Conservation (phyloP, 1,140 invertebrate species). For the Drosophila sp. region DNA sequence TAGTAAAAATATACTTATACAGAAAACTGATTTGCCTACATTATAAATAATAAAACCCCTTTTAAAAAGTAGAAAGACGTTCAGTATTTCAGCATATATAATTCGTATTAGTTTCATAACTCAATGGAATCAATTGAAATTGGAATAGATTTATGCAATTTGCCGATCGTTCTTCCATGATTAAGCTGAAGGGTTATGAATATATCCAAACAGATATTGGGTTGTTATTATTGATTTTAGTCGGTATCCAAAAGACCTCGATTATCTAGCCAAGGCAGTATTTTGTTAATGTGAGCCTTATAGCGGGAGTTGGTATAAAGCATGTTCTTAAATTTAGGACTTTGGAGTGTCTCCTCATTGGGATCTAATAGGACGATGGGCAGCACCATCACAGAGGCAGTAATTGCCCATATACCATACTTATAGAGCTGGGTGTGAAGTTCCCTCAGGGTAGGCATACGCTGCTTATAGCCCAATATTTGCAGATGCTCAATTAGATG, state of each 20-base stretch:
- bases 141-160: not conserved
- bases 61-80: too few species aligned
- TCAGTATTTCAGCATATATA: too few species aligned
- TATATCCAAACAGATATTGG: too few species aligned
- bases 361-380: slow-evolving; percentile 69
- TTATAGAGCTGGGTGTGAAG: slow-evolving; percentile 51
- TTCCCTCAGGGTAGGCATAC: slow-evolving; percentile 47
- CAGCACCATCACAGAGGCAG: slow-evolving; percentile 60
- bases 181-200: not conserved
- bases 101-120: too few species aligned
- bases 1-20: too few species aligned
- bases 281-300: slow-evolving; percentile 52
- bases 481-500: slow-evolving; percentile 51
- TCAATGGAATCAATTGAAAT: too few species aligned
- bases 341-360: slow-evolving; percentile 43
- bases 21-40: too few species aligned
- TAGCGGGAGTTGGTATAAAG: slow-evolving; percentile 63
- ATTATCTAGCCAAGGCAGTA: slow-evolving; percentile 78
- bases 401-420: slow-evolving; percentile 52
- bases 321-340: slow-evolving; percentile 54
- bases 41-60: too few species aligned
- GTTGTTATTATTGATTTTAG: not conserved
- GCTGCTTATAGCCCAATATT: slow-evolving; percentile 49
- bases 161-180: not conserved
- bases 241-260: slow-evolving; percentile 58